These are phyloP conservation scores for Clunio marinus DNA, from an alignment of 2,888 invertebrate species.

Conservation along the genomic window DNA sequence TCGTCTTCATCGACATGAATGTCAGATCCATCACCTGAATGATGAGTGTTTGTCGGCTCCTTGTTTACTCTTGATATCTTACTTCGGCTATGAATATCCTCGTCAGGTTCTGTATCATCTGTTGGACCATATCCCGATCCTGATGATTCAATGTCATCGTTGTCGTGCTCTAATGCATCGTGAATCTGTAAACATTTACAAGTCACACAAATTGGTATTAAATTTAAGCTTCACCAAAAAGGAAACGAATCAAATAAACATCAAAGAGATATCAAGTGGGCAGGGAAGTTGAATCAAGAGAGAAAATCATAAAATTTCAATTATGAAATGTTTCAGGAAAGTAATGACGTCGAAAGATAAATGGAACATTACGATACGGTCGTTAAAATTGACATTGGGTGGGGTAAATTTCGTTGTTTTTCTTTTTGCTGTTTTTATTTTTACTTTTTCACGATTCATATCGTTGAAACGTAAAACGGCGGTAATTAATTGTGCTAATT, in stretches of 20 bases:
- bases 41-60: conserved; percentile 16
- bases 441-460: too few relatives aligned
- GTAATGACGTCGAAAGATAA: conserved; percentile 21
- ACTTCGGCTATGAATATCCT: neutral
- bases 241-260: too few relatives aligned
- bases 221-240: neutral
- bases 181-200: conserved; percentile 45
- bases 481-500: too few relatives aligned
- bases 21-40: conserved; percentile 38
- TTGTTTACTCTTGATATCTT: neutral
- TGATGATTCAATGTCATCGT: conserved; percentile 60
- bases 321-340: neutral
- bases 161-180: conserved; percentile 58
- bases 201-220: neutral
- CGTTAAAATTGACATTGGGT: conserved; percentile 19
- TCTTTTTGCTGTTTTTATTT: neutral
- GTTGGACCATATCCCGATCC: conserved; percentile 82
- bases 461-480: too few relatives aligned
- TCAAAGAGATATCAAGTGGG: neutral
- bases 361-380: conserved; percentile 2
- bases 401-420: neutral
- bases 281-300: neutral
- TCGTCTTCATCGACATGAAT: conserved; percentile 10
- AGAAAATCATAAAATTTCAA: neutral
- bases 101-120: conserved; percentile 76